Evolutionary conservation across 2,113 vertebrate genomes (phyloP).

Genomic region (Sminthopsis crassicaudata): DNA sequence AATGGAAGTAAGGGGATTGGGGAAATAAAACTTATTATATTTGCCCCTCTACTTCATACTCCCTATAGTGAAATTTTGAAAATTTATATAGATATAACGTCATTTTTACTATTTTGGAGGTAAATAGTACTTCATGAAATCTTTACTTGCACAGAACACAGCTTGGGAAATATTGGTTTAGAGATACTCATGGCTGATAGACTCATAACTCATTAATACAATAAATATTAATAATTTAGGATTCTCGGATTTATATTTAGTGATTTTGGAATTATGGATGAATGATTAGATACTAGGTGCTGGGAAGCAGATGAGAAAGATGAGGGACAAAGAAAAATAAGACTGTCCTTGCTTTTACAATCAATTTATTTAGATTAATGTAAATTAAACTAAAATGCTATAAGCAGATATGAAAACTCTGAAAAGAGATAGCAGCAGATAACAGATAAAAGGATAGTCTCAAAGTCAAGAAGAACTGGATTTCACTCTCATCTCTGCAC

Average conservation of each 20-base stretch:
- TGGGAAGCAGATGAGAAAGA: too few relatives aligned
- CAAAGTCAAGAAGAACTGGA: too few relatives aligned
- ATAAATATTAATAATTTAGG: background rate
- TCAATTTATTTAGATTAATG: too few relatives aligned
- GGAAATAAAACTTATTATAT: background rate
- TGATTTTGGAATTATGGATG: too few relatives aligned
- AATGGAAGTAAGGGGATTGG: background rate
- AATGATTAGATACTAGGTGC: too few relatives aligned
- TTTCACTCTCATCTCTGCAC: too few relatives aligned
- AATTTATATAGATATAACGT: background rate
- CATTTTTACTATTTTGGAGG: background rate
- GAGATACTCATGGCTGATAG: background rate
- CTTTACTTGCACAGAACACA: background rate
- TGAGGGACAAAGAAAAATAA: too few relatives aligned
- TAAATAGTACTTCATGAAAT: background rate
- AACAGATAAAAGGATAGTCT: too few relatives aligned
- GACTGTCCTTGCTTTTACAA: too few relatives aligned
- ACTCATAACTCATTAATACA: background rate
- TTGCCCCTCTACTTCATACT: background rate
- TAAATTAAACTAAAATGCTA: too few relatives aligned
- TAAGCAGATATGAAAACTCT: too few relatives aligned
- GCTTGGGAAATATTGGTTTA: background rate
- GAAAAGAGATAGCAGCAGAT: too few relatives aligned
- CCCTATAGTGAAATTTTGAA: background rate
- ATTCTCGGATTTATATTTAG: background rate